phyloP scores from a whole-genome alignment of 2,797 vertebrate species.

The Gallinago stenura region DNA sequence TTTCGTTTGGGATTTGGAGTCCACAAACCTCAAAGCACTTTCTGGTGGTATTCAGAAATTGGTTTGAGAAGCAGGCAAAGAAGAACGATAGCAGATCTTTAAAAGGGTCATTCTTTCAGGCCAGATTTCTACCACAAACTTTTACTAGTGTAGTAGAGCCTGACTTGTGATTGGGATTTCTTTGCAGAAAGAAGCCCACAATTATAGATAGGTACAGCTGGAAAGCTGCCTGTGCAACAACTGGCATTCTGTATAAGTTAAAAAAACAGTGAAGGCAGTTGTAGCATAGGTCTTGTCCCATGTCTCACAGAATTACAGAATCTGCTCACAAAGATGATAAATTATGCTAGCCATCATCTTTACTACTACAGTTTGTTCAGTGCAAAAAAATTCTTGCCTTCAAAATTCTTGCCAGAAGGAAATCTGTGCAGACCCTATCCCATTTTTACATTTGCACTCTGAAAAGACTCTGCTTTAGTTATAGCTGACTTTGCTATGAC shows the following conservation, averaged over 20 bases:
- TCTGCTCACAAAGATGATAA: not conserved
- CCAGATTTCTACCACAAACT: not conserved
- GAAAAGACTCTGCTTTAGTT: not conserved
- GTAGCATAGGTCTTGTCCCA: not conserved
- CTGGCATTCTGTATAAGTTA: not conserved
- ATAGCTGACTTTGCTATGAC: not conserved
- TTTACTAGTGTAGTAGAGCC: not conserved
- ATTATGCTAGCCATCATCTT: not conserved
- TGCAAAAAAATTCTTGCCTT: not conserved
- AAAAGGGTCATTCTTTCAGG: not conserved
- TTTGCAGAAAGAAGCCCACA: not conserved
- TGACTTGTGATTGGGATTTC: not conserved
- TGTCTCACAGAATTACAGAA: not conserved
- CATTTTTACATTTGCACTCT: not conserved
- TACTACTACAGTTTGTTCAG: not conserved
- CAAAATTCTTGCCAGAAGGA: not conserved
- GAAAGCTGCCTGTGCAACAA: not conserved
- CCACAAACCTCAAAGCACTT: not conserved
- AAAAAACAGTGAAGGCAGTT: not conserved
- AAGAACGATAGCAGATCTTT: not conserved
- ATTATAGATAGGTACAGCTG: not conserved
- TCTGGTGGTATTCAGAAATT: not conserved
- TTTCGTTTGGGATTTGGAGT: not conserved
- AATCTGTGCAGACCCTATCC: not conserved
- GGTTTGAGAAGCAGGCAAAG: not conserved